Conservation (phyloP, 2,888 invertebrate species). For the Erebia epiphron region DNA sequence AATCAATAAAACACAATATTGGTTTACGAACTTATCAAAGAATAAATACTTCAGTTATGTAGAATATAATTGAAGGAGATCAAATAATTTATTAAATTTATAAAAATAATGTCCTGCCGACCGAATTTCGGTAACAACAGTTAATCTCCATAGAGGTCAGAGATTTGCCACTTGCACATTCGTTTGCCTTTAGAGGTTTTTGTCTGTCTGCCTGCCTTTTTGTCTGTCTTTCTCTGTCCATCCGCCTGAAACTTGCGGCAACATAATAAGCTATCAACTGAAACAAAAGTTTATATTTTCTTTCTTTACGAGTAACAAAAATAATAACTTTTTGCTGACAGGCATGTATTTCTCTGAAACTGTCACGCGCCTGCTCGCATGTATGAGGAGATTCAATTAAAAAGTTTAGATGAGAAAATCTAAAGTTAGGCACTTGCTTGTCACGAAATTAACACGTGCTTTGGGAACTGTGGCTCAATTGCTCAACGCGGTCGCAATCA, state of each 20-base stretch:
- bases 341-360: slow-evolving; percentile 15
- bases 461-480: background rate
- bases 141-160: too few species aligned
- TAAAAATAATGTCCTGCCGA: too few species aligned
- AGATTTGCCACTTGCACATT: too few species aligned
- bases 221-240: too few species aligned
- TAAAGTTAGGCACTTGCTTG: slow-evolving; percentile 11
- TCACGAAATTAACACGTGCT: slow-evolving; percentile 22
- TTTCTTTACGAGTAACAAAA: background rate
- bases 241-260: background rate
- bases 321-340: background rate
- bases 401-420: slow-evolving; percentile 37
- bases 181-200: too few species aligned
- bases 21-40: too few species aligned
- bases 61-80: too few species aligned
- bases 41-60: too few species aligned
- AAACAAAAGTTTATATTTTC: background rate
- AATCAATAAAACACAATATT: too few species aligned
- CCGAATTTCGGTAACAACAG: too few species aligned
- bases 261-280: background rate
- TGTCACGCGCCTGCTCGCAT: slow-evolving; percentile 25
- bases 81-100: too few species aligned
- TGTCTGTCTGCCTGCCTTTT: too few species aligned
- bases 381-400: slow-evolving; percentile 33
- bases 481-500: background rate